phyloP scores from a whole-genome alignment of 2,797 vertebrate genomes.

The Falco cherrug region DNA sequence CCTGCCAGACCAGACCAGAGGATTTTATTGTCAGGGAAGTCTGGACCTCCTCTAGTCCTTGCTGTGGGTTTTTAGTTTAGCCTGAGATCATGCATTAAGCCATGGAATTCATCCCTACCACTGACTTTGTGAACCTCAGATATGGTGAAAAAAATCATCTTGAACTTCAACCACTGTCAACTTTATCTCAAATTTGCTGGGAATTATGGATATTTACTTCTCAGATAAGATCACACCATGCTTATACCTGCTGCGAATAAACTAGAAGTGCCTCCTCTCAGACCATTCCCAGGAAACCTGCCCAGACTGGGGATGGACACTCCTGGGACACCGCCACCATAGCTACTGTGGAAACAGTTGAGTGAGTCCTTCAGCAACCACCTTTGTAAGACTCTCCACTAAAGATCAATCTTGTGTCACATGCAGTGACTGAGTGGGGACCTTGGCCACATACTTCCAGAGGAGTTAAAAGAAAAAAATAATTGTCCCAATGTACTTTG shows the following conservation, averaged over 20 bases:
- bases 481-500: neutral
- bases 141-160: neutral
- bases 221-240: neutral
- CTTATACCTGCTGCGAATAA: neutral
- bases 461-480: neutral
- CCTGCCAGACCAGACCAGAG: neutral
- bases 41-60: neutral
- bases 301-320: neutral
- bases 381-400: neutral
- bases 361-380: neutral
- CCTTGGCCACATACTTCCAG: neutral
- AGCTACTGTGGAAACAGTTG: neutral
- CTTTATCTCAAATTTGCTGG: neutral
- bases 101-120: neutral
- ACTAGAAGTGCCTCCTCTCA: neutral
- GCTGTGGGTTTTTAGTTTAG: neutral
- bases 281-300: neutral
- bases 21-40: neutral
- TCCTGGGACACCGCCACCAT: neutral
- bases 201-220: neutral
- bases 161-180: neutral
- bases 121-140: neutral
- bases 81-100: neutral
- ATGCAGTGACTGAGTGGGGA: neutral
- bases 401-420: neutral